Conservation (phyloP, 2,113 vertebrate species). For the Myrmophylax atrothorax region DNA sequence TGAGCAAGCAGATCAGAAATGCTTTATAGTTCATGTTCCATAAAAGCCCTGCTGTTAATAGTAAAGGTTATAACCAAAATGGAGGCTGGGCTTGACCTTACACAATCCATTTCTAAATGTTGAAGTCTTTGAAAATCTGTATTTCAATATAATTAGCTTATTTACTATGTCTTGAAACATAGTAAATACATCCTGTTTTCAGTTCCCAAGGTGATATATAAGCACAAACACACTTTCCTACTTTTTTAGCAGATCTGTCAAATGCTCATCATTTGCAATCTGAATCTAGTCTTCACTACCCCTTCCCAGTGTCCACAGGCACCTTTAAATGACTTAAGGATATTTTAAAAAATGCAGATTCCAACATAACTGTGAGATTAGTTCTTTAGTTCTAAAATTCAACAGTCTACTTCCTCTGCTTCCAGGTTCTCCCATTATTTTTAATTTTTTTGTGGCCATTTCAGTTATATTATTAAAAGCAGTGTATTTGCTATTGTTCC, state of each 20-base stretch:
- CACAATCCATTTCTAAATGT: not conserved
- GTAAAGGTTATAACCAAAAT: not conserved
- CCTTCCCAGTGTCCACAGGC: not conserved
- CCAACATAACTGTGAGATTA: not conserved
- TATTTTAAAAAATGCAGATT: not conserved
- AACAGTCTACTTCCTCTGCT: not conserved
- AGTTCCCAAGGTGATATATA: not conserved
- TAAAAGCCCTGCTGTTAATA: not conserved
- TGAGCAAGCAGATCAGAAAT: not conserved
- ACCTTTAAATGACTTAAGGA: not conserved
- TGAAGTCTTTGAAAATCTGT: not conserved
- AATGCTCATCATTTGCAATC: not conserved
- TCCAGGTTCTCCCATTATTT: not conserved
- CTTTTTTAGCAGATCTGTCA: not conserved
- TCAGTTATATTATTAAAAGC: not conserved
- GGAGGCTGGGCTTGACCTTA: not conserved
- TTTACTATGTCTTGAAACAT: not conserved
- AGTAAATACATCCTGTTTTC: not conserved
- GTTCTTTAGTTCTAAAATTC: not conserved
- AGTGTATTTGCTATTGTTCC: not conserved
- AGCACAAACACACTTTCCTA: not conserved
- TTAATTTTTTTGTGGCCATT: not conserved
- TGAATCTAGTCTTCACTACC: not conserved
- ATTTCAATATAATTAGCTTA: not conserved
- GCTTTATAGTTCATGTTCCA: not conserved